Evolutionary conservation across 2,797 vertebrate genomes (phyloP), one percentile per base, ranked within the genome.

Genomic region (Lepilemur septentrionalis): DNA sequence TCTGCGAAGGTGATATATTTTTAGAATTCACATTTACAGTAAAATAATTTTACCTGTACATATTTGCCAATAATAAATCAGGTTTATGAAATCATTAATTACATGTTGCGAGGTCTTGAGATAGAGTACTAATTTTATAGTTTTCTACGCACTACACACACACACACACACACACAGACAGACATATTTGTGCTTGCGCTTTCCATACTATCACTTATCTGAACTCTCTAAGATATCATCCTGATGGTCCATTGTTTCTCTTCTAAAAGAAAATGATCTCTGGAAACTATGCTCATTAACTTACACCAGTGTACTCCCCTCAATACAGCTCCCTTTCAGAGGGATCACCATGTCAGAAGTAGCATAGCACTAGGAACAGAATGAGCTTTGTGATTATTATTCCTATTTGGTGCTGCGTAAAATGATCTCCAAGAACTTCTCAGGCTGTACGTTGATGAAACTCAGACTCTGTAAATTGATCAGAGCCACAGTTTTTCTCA

Each of bases 21-120:
- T 96, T 86, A 87, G 69, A 96, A 89, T 72, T 73, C 35, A 63
- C 7, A 57, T 48, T 91, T 87, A 78, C 0, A 76, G 50, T 72
- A 50, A 93, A 93, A 25, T 55, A 23, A 14, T 28, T 86, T 25
- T n/a, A 57, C 87, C 12, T 81, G n/a, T 28, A 65, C 55, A 76
- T 89, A 91, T 17, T 61, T 89, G 15, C 67, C 46, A 63, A 8
- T 46, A 86, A 79, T 48, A 78, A 46, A 61, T 89, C 25, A 65
- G 9, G 14, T 57, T 80, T 93, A 43, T 41, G 35, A 93, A 95
- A 79, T 94, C 15, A 61, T 65, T 92, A 75, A 87, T 90, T 91
- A 23, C 8, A 5, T 61, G n/a, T 5, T 86, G 4, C 18, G 13
- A 69, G 20, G 7, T 90, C 25, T 92, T 91, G 75, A 96, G 35